A percentile compares a stretch with the other conserved stretches of the same genome.
Conservation (phyloP, 2,797 vertebrate genomes). For the Hylomyscus alleni region DNA sequence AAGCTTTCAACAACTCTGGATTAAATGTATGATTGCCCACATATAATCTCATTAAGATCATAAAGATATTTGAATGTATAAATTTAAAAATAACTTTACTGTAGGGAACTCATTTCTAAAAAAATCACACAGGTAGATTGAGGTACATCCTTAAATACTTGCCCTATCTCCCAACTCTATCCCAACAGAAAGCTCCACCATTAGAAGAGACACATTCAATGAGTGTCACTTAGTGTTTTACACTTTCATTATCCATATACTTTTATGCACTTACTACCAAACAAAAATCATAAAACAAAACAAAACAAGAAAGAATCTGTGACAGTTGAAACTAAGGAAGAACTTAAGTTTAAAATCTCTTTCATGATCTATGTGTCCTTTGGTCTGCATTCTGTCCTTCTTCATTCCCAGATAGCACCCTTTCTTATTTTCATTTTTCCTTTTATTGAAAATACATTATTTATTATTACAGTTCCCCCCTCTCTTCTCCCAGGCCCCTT, state of each 20-base stretch:
- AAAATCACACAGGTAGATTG: neutral
- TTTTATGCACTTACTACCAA: neutral
- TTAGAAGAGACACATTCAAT: neutral
- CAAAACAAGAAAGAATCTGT: neutral
- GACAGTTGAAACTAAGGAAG: neutral
- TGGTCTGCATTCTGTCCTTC: neutral
- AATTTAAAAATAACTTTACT: neutral
- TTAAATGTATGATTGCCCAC: neutral
- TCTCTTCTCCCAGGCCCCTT: neutral
- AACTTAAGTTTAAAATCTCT: neutral
- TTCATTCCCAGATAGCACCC: neutral
- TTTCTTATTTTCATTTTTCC: neutral
- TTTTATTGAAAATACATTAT: neutral
- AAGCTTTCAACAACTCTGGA: neutral
- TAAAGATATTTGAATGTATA: neutral
- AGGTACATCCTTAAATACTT: neutral
- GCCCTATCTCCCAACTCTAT: neutral
- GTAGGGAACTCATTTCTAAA: neutral
- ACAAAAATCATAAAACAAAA: neutral
- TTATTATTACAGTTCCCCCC: too few species aligned
- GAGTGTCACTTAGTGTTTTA: neutral
- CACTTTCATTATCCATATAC: neutral
- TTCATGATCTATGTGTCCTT: neutral
- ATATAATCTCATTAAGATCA: neutral
- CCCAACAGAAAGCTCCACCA: too few species aligned